Evolutionary conservation across 2,888 invertebrate species (phyloP).

Genomic region (Theodoxus fluviatilis): DNA sequence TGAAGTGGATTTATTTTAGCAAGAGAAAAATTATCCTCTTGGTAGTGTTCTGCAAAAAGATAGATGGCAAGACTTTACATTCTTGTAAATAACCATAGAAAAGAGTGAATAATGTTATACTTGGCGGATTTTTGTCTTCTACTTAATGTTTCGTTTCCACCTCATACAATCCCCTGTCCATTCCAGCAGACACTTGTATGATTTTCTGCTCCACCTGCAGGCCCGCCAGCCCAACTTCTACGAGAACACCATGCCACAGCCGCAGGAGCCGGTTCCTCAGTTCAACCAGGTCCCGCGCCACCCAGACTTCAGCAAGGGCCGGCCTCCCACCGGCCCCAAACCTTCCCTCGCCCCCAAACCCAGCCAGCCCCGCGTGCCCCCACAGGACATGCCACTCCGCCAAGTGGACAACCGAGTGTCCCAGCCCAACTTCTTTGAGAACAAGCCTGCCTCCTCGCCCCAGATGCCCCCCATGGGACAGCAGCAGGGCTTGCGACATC

Average conservation of each 20-base stretch:
- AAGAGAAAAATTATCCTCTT: too few species aligned
- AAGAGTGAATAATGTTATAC: too few species aligned
- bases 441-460: constrained; percentile 7
- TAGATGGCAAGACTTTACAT: too few species aligned
- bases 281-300: constrained; percentile 51
- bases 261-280: constrained; percentile 48
- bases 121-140: too few species aligned
- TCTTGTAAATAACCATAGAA: too few species aligned
- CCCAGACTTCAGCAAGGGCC: constrained; percentile 35
- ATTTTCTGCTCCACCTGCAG: constrained; percentile 23
- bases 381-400: constrained; percentile 46
- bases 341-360: constrained; percentile 44
- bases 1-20: too few species aligned
- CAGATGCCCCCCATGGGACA: constrained; percentile 7
- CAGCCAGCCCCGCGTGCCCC: constrained; percentile 41
- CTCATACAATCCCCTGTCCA: too few species aligned
- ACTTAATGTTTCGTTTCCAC: too few species aligned
- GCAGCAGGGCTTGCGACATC: constrained; percentile 11
- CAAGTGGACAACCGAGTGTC: constrained; percentile 47
- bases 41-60: too few species aligned
- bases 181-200: too few species aligned
- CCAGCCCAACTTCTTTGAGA: constrained; percentile 45
- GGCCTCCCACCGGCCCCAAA: constrained; percentile 44
- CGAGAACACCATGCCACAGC: constrained; percentile 52
- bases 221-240: constrained; percentile 52